Conservation (phyloP, 2,888 invertebrate species). For the Sympetrum striolatum region DNA sequence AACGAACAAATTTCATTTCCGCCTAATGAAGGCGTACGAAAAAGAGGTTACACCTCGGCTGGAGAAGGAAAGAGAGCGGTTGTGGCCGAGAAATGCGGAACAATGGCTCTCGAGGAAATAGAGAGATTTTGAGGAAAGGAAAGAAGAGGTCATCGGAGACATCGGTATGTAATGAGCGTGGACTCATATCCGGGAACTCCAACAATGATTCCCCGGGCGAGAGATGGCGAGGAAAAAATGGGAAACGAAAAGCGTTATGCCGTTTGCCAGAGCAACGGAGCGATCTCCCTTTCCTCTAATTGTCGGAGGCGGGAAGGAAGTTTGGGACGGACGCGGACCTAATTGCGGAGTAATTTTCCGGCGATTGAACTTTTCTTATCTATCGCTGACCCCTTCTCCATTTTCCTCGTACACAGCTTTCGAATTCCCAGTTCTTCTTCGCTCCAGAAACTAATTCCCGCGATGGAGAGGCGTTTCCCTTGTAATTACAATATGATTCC, state of each 20-base stretch:
- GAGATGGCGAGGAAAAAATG: neutral
- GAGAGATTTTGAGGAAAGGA: neutral
- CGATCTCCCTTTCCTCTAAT: neutral
- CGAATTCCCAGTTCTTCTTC: neutral
- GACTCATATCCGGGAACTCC: slow-evolving; percentile 25
- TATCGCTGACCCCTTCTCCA: neutral
- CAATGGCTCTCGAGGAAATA: neutral
- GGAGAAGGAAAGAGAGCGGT: neutral
- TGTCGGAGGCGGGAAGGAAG: slow-evolving; percentile 18
- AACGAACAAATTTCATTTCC: neutral
- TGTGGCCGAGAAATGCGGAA: neutral
- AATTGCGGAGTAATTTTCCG: slow-evolving; percentile 26
- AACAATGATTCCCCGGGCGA: slow-evolving; percentile 27
- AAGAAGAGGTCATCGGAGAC: neutral
- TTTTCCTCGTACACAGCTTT: neutral
- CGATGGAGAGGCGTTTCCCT: neutral
- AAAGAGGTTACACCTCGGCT: neutral
- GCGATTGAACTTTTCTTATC: slow-evolving; percentile 10
- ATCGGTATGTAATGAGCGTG: slow-evolving; percentile 29
- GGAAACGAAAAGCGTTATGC: neutral
- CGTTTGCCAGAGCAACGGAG: neutral
- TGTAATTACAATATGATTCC: neutral
- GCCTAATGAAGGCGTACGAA: neutral
- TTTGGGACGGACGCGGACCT: neutral
- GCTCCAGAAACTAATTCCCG: neutral